phyloP scores from a whole-genome alignment of 2,888 invertebrate genomes.

The Camponotus fellah region DNA sequence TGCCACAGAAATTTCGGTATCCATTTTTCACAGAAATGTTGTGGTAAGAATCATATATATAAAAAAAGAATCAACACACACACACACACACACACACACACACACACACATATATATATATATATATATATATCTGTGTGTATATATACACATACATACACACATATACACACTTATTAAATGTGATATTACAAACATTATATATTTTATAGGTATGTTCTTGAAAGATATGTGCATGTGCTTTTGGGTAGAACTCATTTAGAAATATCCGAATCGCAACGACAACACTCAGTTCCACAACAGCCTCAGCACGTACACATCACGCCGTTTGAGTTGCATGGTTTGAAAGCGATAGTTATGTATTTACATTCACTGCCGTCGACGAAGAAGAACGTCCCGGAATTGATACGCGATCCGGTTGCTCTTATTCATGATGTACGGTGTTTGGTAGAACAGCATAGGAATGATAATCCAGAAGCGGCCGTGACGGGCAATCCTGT shows the following conservation, averaged over 20 bases:
- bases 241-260: conserved; percentile 94
- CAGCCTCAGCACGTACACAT: conserved; percentile 90
- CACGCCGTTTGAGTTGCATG: conserved; percentile 93
- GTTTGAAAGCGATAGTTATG: conserved; percentile 95
- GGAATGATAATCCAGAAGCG: conserved; percentile 93
- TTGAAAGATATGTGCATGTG: conserved; percentile 96
- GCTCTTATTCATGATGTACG: conserved; percentile 96
- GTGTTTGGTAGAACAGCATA: conserved; percentile 94
- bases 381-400: conserved; percentile 96
- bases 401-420: conserved; percentile 95
- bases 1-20: conserved; percentile 98
- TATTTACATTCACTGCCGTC: conserved; percentile 96
- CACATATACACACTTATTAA: neutral
- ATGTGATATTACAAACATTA: neutral
- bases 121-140: neutral
- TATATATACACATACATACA: neutral
- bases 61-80: too few relatives aligned
- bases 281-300: conserved; percentile 83
- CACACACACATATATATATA: neutral
- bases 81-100: too few relatives aligned
- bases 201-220: conserved; percentile 89
- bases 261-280: conserved; percentile 84
- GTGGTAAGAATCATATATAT: conserved; percentile 88
- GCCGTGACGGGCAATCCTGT: conserved; percentile 95
- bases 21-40: conserved; percentile 99